Conservation (phyloP, 2,888 invertebrate genomes). For the Cephonodes hylas region DNA sequence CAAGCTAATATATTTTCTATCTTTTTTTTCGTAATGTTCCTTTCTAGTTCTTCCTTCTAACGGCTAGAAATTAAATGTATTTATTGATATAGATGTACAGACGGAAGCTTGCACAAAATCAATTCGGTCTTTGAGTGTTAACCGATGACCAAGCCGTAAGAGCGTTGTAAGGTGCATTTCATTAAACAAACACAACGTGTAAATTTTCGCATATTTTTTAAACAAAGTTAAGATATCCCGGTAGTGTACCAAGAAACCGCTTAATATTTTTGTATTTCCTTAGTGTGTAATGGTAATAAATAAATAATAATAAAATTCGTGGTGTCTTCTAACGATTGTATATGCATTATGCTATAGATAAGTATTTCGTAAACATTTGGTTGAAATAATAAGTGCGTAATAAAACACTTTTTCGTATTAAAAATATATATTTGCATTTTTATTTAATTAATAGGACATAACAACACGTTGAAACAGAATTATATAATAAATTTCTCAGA, state of each 20-base stretch:
- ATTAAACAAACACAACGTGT: conserved; percentile 39
- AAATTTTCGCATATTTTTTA: conserved; percentile 47
- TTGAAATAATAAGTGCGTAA: conserved; percentile 82
- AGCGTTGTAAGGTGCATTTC: conserved; percentile 68
- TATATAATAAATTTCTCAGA: no score
- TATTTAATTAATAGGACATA: conserved; percentile 16
- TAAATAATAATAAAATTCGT: conserved; percentile 41
- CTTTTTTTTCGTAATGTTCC: background rate
- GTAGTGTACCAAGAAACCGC: conserved; percentile 70
- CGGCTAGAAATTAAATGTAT: background rate
- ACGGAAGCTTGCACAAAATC: background rate
- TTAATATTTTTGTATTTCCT: conserved; percentile 81
- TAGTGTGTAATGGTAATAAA: conserved; percentile 63
- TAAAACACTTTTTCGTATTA: conserved; percentile 79
- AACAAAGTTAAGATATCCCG: conserved; percentile 52
- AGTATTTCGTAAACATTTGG: conserved; percentile 76
- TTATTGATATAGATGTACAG: background rate
- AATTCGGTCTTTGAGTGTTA: conserved; percentile 69
- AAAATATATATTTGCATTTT: conserved; percentile 42
- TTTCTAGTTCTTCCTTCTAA: background rate
- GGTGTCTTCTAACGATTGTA: conserved; percentile 75
- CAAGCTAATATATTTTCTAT: background rate
- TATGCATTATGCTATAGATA: conserved; percentile 78
- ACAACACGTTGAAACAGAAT: no score
- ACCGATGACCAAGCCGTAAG: conserved; percentile 52